Conservation (phyloP, 2,797 vertebrate genomes). For the Thamnophis elegans region DNA sequence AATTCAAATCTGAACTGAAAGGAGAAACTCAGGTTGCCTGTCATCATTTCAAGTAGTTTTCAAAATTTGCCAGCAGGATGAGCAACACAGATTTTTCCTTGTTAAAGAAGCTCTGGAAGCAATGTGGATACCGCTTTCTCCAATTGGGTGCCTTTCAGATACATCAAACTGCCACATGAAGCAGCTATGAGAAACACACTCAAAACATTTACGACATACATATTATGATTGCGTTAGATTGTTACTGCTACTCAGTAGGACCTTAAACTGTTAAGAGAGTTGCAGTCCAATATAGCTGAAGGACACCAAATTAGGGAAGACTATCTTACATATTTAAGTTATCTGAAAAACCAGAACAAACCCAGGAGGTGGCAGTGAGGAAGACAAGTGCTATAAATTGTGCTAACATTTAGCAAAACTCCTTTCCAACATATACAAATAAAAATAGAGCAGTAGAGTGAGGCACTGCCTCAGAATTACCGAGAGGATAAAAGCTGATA, state of each 20-base stretch:
- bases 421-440: constrained; percentile 59
- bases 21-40: constrained; percentile 28
- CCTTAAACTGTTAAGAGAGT: not conserved
- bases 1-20: constrained; percentile 20
- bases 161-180: not conserved
- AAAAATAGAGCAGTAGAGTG: constrained; percentile 38
- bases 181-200: not conserved
- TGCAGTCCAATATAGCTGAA: not conserved
- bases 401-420: constrained; percentile 64
- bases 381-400: constrained; percentile 49
- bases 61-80: constrained; percentile 46
- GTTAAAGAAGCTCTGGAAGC: constrained; percentile 22
- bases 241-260: not conserved
- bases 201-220: not conserved
- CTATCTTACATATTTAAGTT: not conserved
- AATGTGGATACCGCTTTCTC: constrained; percentile 30
- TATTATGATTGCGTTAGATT: not conserved
- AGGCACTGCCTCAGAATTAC: constrained; percentile 48
- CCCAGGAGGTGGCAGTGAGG: not conserved
- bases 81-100: constrained; percentile 22
- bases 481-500: constrained; percentile 46
- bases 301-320: not conserved
- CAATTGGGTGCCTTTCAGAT: not conserved
- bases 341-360: constrained; percentile 3
- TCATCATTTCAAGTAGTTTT: constrained; percentile 10